Evolutionary conservation across 2,888 invertebrate species (phyloP).

Genomic region (Meliscaeva auricollis): DNA sequence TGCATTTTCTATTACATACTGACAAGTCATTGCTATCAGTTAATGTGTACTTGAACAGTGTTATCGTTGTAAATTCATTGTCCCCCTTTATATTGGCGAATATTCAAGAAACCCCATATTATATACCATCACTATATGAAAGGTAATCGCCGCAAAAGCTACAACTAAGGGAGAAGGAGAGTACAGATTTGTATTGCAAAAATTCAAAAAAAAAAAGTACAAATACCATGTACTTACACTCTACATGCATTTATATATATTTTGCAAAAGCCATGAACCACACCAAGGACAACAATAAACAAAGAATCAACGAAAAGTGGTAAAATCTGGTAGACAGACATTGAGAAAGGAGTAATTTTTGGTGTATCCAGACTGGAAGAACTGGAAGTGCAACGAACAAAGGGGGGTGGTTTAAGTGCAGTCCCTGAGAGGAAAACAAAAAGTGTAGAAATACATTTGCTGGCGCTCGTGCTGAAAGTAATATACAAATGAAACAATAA

Average conservation of each 20-base stretch:
- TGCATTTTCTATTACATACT: constrained; percentile 6
- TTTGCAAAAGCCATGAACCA: constrained; percentile 43
- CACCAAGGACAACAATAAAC: constrained; percentile 53
- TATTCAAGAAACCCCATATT: constrained; percentile 18
- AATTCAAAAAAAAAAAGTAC: not conserved
- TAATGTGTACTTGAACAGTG: constrained; percentile 10
- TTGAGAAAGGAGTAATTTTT: constrained; percentile 21
- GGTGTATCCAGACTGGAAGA: constrained; percentile 1
- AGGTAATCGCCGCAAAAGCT: constrained; percentile 12
- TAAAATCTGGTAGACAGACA: constrained; percentile 51
- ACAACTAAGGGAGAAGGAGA: constrained; percentile 5
- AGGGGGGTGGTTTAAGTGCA: constrained; percentile 14
- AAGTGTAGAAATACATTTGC: not conserved
- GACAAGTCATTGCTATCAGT: constrained; percentile 1
- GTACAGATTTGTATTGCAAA: constrained; percentile 30
- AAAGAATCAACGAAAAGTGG: constrained; percentile 49
- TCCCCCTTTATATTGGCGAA: not conserved
- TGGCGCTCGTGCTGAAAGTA: not conserved
- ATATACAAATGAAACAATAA: not conserved
- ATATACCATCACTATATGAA: constrained; percentile 13
- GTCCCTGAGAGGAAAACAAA: not conserved
- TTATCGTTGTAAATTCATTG: constrained; percentile 12
- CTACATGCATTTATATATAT: not conserved
- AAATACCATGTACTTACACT: not conserved
- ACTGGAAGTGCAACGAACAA: constrained; percentile 30